A percentile compares a stretch with the other conserved stretches of the same genome.
Evolutionary conservation across 2,888 invertebrate genomes (phyloP).

Genomic region (Cephalotes varians): DNA sequence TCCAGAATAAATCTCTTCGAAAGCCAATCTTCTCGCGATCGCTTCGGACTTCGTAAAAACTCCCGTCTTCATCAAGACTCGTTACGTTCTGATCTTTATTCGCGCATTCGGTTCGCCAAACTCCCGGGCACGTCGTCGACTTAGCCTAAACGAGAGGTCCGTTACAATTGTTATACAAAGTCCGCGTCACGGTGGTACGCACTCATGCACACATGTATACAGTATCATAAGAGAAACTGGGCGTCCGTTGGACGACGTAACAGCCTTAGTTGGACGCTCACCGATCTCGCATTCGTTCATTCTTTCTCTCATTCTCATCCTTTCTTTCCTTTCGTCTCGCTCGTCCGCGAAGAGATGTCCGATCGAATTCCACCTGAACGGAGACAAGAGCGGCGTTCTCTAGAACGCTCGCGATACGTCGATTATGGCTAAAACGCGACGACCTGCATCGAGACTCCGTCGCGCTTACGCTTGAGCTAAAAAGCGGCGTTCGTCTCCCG

Average conservation of each 20-base stretch:
- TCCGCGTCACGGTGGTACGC: slow-evolving; percentile 72
- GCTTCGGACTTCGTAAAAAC: slow-evolving; percentile 41
- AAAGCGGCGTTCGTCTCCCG: slow-evolving; percentile 56
- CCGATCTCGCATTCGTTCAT: slow-evolving; percentile 32
- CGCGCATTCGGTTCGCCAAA: slow-evolving; percentile 53
- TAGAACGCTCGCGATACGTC: slow-evolving; percentile 41
- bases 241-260: slow-evolving; percentile 42
- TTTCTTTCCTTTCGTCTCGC: slow-evolving; percentile 8
- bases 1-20: neutral
- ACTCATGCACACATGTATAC: slow-evolving; percentile 61
- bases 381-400: slow-evolving; percentile 41
- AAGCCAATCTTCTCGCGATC: slow-evolving; percentile 28
- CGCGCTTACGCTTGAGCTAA: slow-evolving; percentile 67
- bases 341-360: slow-evolving; percentile 31
- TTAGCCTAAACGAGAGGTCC: slow-evolving; percentile 74
- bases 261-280: slow-evolving; percentile 41
- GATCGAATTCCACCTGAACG: slow-evolving; percentile 36
- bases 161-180: slow-evolving; percentile 73
- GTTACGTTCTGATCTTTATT: slow-evolving; percentile 64
- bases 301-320: slow-evolving; percentile 9
- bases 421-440: slow-evolving; percentile 70
- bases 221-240: slow-evolving; percentile 41
- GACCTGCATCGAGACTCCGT: slow-evolving; percentile 9
- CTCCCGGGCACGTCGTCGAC: slow-evolving; percentile 61
- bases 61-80: slow-evolving; percentile 57